Evolutionary conservation across 2,113 vertebrate genomes (phyloP).

Genomic region (Ascaphus truei): DNA sequence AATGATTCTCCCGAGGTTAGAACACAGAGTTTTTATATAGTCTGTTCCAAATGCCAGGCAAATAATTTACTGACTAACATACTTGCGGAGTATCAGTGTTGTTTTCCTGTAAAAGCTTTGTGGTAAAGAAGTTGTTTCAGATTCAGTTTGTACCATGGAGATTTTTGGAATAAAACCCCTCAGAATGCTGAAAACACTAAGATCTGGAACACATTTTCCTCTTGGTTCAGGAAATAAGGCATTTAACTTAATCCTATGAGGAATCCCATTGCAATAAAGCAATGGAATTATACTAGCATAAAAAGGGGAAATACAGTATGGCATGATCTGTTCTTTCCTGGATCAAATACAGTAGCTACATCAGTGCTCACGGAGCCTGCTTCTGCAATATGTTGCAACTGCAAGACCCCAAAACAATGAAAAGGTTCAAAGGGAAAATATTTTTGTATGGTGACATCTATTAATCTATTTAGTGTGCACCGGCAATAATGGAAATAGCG

Average conservation of each 20-base stretch:
- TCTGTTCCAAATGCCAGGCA: not conserved
- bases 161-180: not conserved
- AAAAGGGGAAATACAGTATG: conserved; percentile 7
- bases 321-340: conserved; percentile 14
- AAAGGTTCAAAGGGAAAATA: no score
- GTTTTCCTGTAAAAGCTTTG: not conserved
- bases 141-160: not conserved
- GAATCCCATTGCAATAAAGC: conserved; percentile 2
- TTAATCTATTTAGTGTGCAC: no score
- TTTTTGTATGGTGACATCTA: no score
- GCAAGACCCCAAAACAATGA: no score
- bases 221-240: conserved; percentile 10
- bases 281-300: conserved; percentile 15
- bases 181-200: not conserved
- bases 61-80: not conserved
- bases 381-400: not conserved
- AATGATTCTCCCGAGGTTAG: not conserved
- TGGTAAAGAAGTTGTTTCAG: conserved; percentile 10
- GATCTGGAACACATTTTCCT: not conserved
- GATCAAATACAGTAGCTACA: conserved; percentile 2
- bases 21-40: not conserved
- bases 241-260: conserved; percentile 23
- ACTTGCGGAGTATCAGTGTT: not conserved
- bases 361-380: not conserved
- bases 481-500: no score